Evolutionary conservation across 1,140 invertebrate genomes (phyloP), one percentile per base, ranked within the genome.

Genomic region (Pteromalus puparum): DNA sequence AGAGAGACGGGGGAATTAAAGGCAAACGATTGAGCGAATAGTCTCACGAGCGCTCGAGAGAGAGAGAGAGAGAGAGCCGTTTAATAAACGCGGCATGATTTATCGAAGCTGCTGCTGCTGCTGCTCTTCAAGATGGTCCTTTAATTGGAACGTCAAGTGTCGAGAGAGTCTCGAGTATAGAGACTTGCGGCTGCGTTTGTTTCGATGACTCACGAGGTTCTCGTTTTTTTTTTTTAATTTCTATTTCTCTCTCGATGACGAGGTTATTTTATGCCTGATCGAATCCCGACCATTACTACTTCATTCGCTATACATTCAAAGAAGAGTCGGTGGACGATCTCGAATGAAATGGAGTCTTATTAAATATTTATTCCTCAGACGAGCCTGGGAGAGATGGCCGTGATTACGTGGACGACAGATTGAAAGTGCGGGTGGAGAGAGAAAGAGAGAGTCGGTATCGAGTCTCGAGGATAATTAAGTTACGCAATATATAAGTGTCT

Each of bases 1-100:
- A 48, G 13, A 61, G 18, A 61, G 38, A 28, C 38, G 34, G 1
- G 24, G n/a, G 28, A 73, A 46, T 67, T 61, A 61, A 70, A 83
- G 73, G 86, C 75, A 86, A 88, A 70, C 88, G 85, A 90, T 89
- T 88, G 89, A 87, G 87, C n/a, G 85, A 87, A 90, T 89, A 89
- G 77, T 87, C 86, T 84, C 88, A 87, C 85, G 85, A 86, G 78
- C 86, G 68, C 42, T 61, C 42, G 34, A 86, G 82, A 86, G 82
- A 72, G 81, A 86, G 82, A 72, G 81, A n/a, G n/a, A n/a, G n/a
- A n/a, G n/a, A 86, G 82, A 72, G 81, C 67, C 86, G 85, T 78
- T 90, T 88, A 89, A 89, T 89, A 88, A 89, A 84, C 53, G 86
- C 86, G 86, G 86, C 87, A 89, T 89, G 88, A 90, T 89, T 90